Evolutionary conservation across 2,113 vertebrate species (phyloP), one percentile per base, ranked within the genome.

Genomic region (Cyanocitta stelleri): DNA sequence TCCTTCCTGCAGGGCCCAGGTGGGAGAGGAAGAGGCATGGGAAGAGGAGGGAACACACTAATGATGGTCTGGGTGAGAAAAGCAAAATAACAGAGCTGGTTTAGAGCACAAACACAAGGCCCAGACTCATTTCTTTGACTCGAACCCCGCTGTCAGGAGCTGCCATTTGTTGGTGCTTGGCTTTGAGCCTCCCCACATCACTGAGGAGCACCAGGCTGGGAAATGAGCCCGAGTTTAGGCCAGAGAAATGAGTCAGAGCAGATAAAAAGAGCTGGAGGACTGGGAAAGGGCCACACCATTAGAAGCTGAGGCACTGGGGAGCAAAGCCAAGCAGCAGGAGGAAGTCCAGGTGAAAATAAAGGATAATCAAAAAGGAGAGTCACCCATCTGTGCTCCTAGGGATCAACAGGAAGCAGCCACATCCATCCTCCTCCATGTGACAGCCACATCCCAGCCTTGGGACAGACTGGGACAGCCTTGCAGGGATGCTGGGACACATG

Each of bases 211-310:
- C 33, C 29, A 77, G 52, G 51, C 49, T 44, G 49, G 55, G 55
- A 87, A 89, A 77, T 23, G 37, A 85, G 61, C 37, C 54, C 1
- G 8, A 92, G 37, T 74, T 62, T 7, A 41, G 59, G 77, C 59
- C 81, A 81, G 59, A 81, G 55, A 51, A 89, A 66, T 58, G 61
- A 93, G 48, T 67, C 78, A 82, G 51, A 81, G 59, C 35, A 67
- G 71, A 61, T 18, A 7, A 56, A 54, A 92, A 61, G 37, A 86
- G 63, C 73, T 41, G 51, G 3, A 43, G 62, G 27, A 17, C 62
- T 68, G 30, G 4, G 3, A 56, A 91, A 82, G 74, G 32, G 41
- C 55, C 59, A 62, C 37, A 4, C 29, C 10, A 13, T 4, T 8
- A 73, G 46, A 56, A 58, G 37, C 49, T 54, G 82, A 87, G 55